Conservation (phyloP, 30 jellyfish, hydroid and myxozoan species). For the Haliclystus octoradiatus region DNA sequence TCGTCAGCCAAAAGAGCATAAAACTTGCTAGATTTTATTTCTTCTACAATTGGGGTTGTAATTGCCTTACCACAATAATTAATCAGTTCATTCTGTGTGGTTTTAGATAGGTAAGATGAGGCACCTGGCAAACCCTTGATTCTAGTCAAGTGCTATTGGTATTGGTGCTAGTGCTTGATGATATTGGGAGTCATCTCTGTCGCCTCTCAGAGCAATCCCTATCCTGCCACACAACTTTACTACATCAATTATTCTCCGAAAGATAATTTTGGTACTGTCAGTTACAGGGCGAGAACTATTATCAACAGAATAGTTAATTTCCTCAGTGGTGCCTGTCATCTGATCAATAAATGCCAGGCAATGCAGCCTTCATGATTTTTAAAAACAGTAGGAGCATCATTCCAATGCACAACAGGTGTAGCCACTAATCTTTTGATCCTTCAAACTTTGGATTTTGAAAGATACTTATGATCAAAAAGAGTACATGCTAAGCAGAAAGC, state of each 20-base stretch:
- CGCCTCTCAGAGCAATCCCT: conserved; percentile 5
- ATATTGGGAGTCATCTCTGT: conserved; percentile 15
- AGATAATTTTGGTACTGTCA: not conserved
- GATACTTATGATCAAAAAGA: not conserved
- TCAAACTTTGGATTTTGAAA: not conserved
- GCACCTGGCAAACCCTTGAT: too few species aligned
- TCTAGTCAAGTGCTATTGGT: not conserved
- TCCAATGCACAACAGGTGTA: not conserved
- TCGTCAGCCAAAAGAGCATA: not conserved
- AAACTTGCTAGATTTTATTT: not conserved
- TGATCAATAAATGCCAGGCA: not conserved
- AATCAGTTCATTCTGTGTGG: conserved; percentile 54
- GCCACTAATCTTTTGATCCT: not conserved
- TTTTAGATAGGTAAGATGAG: conserved; percentile 35
- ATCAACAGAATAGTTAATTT: too few species aligned
- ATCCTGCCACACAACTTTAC: not conserved
- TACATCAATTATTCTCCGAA: not conserved
- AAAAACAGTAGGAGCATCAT: not conserved
- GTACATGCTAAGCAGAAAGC: not conserved
- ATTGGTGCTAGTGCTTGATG: conserved; percentile 1
- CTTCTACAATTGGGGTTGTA: not conserved
- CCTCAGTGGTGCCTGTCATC: too few species aligned
- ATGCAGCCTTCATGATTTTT: not conserved
- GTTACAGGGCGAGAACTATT: too few species aligned
- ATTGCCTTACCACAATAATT: conserved; percentile 32